Evolutionary conservation across 2,888 invertebrate genomes (phyloP).

Genomic region (Sarcophaga subvicina): DNA sequence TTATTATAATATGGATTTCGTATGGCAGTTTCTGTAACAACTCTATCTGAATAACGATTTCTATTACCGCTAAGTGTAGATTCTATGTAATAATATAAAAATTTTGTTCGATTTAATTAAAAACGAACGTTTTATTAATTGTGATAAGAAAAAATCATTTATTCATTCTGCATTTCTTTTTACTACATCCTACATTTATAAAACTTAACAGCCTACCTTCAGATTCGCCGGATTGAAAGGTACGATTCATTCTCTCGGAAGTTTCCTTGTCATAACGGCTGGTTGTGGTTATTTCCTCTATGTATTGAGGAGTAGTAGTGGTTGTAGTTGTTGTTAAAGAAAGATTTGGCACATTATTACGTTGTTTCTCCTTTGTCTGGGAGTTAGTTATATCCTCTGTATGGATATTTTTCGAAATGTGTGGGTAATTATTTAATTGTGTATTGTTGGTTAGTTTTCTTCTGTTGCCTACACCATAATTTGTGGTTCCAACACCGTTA

Average conservation of each 20-base stretch:
- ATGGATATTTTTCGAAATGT: slow-evolving; percentile 47
- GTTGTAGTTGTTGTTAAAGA: slow-evolving; percentile 44
- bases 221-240: slow-evolving; percentile 26
- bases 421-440: slow-evolving; percentile 77
- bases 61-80: slow-evolving; percentile 25
- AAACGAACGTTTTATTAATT: no score
- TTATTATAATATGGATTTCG: slow-evolving; percentile 45
- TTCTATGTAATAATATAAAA: slow-evolving; percentile 11
- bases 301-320: slow-evolving; percentile 35
- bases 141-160: no score
- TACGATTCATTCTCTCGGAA: slow-evolving; percentile 36
- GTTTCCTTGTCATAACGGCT: slow-evolving; percentile 27
- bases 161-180: background rate
- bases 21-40: slow-evolving; percentile 43
- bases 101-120: background rate
- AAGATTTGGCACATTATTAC: slow-evolving; percentile 65
- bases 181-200: slow-evolving; percentile 43
- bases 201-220: background rate
- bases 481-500: slow-evolving; percentile 46
- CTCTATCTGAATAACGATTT: slow-evolving; percentile 8
- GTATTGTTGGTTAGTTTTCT: slow-evolving; percentile 71
- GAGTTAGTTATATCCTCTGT: slow-evolving; percentile 33
- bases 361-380: slow-evolving; percentile 50
- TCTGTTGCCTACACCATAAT: slow-evolving; percentile 19
- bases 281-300: background rate